These are phyloP conservation scores for Cladorhizidae sp. DNA, from an alignment of 37 sponge, comb jelly and placozoan genomes.

Conservation along the genomic window DNA sequence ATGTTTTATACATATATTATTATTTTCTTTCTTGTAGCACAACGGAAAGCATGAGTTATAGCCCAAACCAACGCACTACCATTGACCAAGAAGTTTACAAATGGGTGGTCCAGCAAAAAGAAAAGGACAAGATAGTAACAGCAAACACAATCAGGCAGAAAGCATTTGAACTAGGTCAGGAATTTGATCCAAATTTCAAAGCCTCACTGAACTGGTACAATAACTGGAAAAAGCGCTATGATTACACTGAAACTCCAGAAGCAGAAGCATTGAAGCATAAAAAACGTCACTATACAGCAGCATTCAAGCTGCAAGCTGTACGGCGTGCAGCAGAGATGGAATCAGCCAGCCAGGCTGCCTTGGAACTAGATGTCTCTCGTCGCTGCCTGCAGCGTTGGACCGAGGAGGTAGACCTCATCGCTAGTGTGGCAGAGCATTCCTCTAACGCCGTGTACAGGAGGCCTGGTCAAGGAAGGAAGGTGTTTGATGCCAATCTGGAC, in stretches of 20 bases:
- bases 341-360: conserved; percentile 78
- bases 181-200: conserved; percentile 75
- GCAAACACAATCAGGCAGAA: conserved; percentile 74
- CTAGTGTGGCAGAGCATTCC: conserved; percentile 76
- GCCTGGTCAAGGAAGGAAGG: conserved; percentile 83
- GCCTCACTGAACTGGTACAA: conserved; percentile 88
- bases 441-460: conserved; percentile 74
- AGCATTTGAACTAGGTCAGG: conserved; percentile 78
- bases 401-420: conserved; percentile 75
- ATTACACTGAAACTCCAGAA: conserved; percentile 64
- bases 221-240: conserved; percentile 83
- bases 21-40: too few relatives aligned
- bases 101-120: conserved; percentile 67
- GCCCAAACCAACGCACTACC: conserved; percentile 50
- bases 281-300: conserved; percentile 80
- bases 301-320: conserved; percentile 82
- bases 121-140: conserved; percentile 63
- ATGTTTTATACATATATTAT: too few relatives aligned
- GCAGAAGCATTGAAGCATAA: conserved; percentile 66
- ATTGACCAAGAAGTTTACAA: conserved; percentile 82
- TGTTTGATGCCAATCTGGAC: conserved; percentile 58
- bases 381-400: conserved; percentile 80
- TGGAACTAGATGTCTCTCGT: conserved; percentile 78
- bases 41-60: conserved; percentile 29
- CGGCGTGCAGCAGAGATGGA: conserved; percentile 64